Conservation (phyloP, 1,140 invertebrate genomes). For the Nautilus pompilius region DNA sequence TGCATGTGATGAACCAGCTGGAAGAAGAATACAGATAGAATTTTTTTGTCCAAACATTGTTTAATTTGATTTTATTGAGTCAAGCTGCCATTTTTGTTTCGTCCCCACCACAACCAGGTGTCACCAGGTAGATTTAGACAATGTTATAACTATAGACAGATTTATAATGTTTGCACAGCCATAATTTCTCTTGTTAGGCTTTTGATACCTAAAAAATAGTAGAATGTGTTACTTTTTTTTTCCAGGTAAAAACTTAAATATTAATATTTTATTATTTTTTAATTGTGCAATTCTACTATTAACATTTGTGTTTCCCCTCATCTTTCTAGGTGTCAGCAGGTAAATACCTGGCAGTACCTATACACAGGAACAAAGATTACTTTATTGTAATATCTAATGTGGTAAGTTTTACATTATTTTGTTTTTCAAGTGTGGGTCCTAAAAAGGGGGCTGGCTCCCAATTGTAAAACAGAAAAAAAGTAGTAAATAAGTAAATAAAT, state of each 20-base stretch:
- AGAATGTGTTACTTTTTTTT: slow-evolving; percentile 5
- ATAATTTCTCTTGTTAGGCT: not conserved
- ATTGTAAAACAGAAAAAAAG: no score
- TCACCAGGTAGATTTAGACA: no score
- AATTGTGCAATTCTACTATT: not conserved
- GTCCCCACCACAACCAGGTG: no score
- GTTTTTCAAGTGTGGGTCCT: no score
- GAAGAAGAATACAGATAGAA: no score
- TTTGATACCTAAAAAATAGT: slow-evolving; percentile 5
- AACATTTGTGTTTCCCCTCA: not conserved
- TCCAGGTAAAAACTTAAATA: slow-evolving; percentile 2
- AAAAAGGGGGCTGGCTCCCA: no score
- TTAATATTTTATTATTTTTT: slow-evolving; percentile 1
- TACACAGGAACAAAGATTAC: slow-evolving; percentile 17
- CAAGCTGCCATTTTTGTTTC: no score
- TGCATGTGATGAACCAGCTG: no score
- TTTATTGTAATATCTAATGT: slow-evolving; percentile 10
- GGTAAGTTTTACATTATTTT: no score
- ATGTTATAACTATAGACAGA: not conserved
- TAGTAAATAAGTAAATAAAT: no score
- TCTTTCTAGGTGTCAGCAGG: slow-evolving; percentile 16
- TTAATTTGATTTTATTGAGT: no score
- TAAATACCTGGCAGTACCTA: slow-evolving; percentile 26
- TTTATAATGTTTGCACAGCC: not conserved
- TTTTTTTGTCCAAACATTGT: no score